Evolutionary conservation across 2,113 vertebrate species (phyloP), one percentile per base, ranked within the genome.

Genomic region (Xenus cinereus): DNA sequence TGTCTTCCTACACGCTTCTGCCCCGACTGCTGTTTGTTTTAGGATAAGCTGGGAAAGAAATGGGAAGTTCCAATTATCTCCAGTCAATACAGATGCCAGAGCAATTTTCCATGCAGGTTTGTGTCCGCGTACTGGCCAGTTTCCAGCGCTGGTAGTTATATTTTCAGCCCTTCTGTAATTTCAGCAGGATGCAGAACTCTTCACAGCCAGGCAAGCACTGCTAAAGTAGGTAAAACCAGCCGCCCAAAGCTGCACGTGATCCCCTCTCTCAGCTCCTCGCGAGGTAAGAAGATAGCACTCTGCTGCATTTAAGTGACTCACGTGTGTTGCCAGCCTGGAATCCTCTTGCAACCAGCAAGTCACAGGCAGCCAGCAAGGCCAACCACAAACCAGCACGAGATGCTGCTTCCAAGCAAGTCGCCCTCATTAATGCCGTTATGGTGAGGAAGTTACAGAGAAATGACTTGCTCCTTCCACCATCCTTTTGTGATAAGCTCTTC

Each of bases 151-250:
- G 32, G 32, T 8, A 43, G 56, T 53, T 72, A 6, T n/a, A 53
- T 89, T 94, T 79, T 82, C 77, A 72, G 87, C 69, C 80, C 91
- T 94, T 95, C 95, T 96, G 95, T 89, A 97, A 95, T 95, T 94
- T 89, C 94, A 94, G 93, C 66, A 91, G 84, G 60, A 72, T 45
- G 76, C 74, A 95, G 62, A 84, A 23, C 80, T 50, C 59, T 43
- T 54, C 41, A 4, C 41, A 84, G 91, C 60, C 60, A 62, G 53
- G 75, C 54, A 64, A 66, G 82, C 59, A 19, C 69, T 84, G 68
- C 94, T 81, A 3, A 63, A 37, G 16, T 1, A 46, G 91, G 77
- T 48, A 50, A 84, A 85, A 43, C 41, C 96, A 94, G 89, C 64
- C 28, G 7, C 82, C 28, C 37, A 22, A 39, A 43, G 75, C 92